Percentiles rank a stretch among this genome's conserved stretches.
Conservation (phyloP, 2,888 invertebrate genomes). For the Encarsia formosa region DNA sequence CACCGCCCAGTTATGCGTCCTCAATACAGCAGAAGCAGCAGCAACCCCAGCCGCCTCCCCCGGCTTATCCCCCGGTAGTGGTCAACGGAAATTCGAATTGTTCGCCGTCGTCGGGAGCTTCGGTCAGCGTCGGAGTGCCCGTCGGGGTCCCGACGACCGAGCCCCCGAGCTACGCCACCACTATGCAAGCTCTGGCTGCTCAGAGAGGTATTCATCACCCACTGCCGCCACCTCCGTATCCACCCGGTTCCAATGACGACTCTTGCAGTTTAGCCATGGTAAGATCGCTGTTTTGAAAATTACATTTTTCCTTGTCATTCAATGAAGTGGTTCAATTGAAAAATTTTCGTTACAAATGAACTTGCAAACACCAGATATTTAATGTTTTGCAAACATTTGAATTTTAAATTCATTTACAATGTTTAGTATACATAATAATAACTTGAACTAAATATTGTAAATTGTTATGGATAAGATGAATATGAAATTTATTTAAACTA, state of each 20-base stretch:
- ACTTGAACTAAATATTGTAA: neutral
- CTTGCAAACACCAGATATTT: no score
- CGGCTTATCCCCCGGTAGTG: slow-evolving; percentile 57
- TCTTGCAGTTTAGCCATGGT: slow-evolving; percentile 48
- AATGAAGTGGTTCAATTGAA: no score
- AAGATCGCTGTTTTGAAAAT: neutral
- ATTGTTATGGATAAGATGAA: neutral
- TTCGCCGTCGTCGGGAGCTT: slow-evolving; percentile 42
- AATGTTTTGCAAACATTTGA: no score
- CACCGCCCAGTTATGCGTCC: slow-evolving; percentile 78
- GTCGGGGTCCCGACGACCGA: slow-evolving; percentile 73
- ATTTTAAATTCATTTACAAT: no score
- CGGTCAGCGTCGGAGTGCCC: slow-evolving; percentile 38
- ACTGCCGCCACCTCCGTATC: slow-evolving; percentile 64
- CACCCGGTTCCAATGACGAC: slow-evolving; percentile 50
- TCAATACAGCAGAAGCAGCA: slow-evolving; percentile 71
- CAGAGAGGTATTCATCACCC: slow-evolving; percentile 65
- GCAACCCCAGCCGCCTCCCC: slow-evolving; percentile 60
- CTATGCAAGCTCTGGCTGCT: slow-evolving; percentile 74
- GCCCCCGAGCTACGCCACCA: slow-evolving; percentile 88
- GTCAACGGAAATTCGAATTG: slow-evolving; percentile 50
- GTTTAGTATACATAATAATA: no score
- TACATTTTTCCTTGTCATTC: no score
- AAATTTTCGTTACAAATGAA: no score
- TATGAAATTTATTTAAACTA: neutral